A percentile compares a stretch with the other conserved stretches of the same genome.
Evolutionary conservation across 2,797 vertebrate species (phyloP).

Genomic region (Crocodylus rhombifer): DNA sequence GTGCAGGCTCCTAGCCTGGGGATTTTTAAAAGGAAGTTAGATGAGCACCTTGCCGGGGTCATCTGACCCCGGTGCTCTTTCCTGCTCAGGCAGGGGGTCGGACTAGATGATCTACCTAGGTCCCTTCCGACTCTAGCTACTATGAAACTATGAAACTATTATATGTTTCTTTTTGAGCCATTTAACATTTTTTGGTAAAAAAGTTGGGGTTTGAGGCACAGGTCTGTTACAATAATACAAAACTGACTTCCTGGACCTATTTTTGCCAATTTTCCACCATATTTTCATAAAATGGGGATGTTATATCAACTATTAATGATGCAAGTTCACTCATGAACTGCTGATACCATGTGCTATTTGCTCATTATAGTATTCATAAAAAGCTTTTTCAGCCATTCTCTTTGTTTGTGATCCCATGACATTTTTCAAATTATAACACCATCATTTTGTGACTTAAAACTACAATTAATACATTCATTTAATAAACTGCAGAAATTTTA

Average conservation of each 20-base stretch:
- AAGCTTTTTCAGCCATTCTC: not conserved
- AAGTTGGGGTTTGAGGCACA: not conserved
- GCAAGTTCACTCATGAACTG: not conserved
- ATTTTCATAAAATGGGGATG: not conserved
- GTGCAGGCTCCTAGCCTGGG: too few relatives aligned
- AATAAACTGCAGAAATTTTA: too few relatives aligned
- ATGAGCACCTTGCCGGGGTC: too few relatives aligned
- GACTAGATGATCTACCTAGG: too few relatives aligned
- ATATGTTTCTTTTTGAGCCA: accelerated
- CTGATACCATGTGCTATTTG: not conserved
- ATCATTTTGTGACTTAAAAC: too few relatives aligned
- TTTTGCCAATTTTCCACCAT: not conserved
- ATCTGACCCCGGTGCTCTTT: too few relatives aligned
- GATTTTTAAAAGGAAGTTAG: too few relatives aligned
- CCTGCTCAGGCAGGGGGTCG: too few relatives aligned
- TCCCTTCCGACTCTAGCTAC: too few relatives aligned
- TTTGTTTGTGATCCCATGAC: not conserved
- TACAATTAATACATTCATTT: too few relatives aligned
- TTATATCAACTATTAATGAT: not conserved
- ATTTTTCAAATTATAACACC: not conserved
- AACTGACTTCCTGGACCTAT: not conserved
- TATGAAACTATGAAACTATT: too few relatives aligned
- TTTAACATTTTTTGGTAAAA: not conserved
- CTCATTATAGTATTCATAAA: not conserved
- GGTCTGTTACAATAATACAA: not conserved